phyloP scores from a whole-genome alignment of 2,113 vertebrate species.

The Anoplopoma fimbria region DNA sequence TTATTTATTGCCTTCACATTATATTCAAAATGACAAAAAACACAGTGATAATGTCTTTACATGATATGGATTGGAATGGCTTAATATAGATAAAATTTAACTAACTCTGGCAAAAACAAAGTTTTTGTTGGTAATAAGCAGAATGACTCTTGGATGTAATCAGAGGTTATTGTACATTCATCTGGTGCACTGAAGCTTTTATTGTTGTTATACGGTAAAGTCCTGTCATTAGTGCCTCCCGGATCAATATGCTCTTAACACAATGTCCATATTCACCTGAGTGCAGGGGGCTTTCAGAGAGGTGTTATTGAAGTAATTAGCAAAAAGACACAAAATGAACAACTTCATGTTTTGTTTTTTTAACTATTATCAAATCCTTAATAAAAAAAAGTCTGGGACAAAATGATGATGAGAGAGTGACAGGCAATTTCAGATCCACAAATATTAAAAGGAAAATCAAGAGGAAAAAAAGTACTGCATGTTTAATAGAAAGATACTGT shows the following conservation, averaged over 20 bases:
- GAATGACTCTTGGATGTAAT: constrained; percentile 45
- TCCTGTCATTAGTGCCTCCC: constrained; percentile 66
- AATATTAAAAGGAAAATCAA: constrained; percentile 40
- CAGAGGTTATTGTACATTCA: constrained; percentile 42
- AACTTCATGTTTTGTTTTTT: constrained; percentile 20
- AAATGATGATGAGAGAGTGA: constrained; percentile 7
- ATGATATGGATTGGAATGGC: neutral
- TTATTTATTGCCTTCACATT: neutral
- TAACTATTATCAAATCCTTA: constrained; percentile 31
- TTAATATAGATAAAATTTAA: constrained; percentile 22
- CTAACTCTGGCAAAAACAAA: neutral
- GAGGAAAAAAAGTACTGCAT: neutral
- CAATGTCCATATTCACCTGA: constrained; percentile 66
- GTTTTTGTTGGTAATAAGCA: constrained; percentile 18
- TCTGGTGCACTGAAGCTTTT: constrained; percentile 55
- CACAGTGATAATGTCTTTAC: neutral
- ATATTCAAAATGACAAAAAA: neutral
- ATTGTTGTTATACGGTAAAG: constrained; percentile 63
- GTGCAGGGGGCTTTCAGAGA: constrained; percentile 40
- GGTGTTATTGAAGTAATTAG: constrained; percentile 43
- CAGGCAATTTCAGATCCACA: constrained; percentile 23
- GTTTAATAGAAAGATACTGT: constrained; percentile 14
- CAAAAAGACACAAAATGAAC: constrained; percentile 41
- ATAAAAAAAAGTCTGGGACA: constrained; percentile 13
- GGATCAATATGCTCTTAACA: constrained; percentile 74